Conservation (phyloP, 2,888 invertebrate genomes). For the Lithophane leautieri region DNA sequence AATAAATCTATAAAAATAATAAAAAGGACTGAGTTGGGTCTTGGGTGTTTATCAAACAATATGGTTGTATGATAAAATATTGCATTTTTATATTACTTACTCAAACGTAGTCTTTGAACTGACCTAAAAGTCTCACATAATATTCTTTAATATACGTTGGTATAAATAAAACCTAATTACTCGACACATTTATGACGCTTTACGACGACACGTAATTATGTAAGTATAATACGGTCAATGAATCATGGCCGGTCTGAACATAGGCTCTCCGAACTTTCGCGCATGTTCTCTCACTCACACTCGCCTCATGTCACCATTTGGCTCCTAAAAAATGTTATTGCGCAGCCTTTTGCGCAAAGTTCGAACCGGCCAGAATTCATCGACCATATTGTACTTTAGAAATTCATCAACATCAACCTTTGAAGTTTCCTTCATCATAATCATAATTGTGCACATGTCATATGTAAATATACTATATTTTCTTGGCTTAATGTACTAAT, state of each 20-base stretch:
- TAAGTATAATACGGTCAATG: background rate
- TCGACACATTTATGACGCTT: conserved; percentile 2
- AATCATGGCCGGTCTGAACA: background rate
- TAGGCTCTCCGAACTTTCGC: background rate
- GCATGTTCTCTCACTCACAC: background rate
- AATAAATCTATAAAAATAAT: conserved; percentile 9
- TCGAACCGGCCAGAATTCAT: background rate
- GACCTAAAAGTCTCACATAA: background rate
- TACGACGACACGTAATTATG: background rate
- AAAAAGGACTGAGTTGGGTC: background rate
- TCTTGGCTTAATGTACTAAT: conserved; percentile 69
- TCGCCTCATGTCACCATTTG: background rate
- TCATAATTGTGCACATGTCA: background rate
- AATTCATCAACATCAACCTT: background rate
- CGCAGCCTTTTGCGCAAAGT: background rate
- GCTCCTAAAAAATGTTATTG: background rate
- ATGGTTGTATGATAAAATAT: background rate
- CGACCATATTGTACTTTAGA: background rate
- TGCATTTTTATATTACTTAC: conserved; percentile 4
- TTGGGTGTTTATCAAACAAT: background rate
- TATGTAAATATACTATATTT: background rate
- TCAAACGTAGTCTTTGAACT: conserved; percentile 9
- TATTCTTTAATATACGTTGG: background rate
- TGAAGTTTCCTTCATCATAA: background rate
- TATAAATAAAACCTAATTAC: conserved; percentile 6